These are phyloP conservation scores for Zophobas morio DNA, from an alignment of 1,140 invertebrate species.

Conservation along the genomic window DNA sequence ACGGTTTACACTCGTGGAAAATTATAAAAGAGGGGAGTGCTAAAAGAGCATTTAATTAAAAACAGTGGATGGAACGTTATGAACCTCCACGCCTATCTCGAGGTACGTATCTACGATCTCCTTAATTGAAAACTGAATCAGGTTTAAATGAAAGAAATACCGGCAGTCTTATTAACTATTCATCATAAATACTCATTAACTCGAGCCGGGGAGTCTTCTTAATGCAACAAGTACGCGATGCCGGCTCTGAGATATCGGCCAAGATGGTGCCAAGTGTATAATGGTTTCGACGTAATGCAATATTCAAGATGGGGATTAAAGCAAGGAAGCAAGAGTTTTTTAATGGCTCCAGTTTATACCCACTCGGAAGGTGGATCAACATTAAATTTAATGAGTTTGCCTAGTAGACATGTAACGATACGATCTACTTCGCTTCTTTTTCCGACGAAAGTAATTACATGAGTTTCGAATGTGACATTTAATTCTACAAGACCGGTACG, in stretches of 20 bases:
- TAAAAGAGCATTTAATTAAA: neutral
- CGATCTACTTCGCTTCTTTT: neutral
- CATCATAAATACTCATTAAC: slow-evolving; percentile 17
- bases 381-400: neutral
- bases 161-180: neutral
- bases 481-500: too few species aligned
- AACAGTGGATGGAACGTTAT: neutral
- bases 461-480: too few species aligned
- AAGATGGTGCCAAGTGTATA: slow-evolving; percentile 14
- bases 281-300: neutral
- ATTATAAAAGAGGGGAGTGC: neutral
- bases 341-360: neutral
- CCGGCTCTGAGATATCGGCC: neutral
- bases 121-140: neutral
- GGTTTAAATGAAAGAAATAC: too few species aligned
- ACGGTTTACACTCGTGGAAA: neutral
- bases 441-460: too few species aligned
- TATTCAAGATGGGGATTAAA: slow-evolving; percentile 1
- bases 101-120: neutral
- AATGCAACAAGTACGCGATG: neutral
- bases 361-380: neutral
- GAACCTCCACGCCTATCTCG: too few species aligned
- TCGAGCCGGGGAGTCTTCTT: neutral
- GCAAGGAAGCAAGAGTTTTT: neutral
- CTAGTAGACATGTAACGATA: neutral